phyloP scores from a whole-genome alignment of 2,888 invertebrate species.

The Drosophila anomalata region DNA sequence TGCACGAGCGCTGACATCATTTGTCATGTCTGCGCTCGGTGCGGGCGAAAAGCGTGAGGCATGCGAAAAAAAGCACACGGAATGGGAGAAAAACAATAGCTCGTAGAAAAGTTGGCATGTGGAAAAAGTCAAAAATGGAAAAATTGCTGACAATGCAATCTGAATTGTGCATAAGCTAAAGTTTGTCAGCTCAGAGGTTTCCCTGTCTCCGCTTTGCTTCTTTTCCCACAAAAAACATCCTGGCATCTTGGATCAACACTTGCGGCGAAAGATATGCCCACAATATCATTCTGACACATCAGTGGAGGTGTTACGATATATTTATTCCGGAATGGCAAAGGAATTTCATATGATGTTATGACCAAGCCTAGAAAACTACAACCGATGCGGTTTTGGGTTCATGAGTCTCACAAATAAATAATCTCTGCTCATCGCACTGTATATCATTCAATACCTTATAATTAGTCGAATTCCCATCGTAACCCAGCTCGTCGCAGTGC shows the following conservation, averaged over 20 bases:
- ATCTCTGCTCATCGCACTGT: neutral
- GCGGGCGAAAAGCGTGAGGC: constrained; percentile 33
- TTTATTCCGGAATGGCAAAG: neutral
- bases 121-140: constrained; percentile 65
- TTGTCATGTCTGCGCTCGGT: constrained; percentile 62
- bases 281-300: constrained; percentile 34
- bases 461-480: neutral
- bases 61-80: constrained; percentile 36
- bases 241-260: constrained; percentile 51
- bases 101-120: constrained; percentile 63
- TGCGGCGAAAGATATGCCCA: constrained; percentile 24
- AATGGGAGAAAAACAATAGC: constrained; percentile 48
- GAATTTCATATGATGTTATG: neutral
- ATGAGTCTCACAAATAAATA: neutral
- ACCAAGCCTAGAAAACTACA: neutral
- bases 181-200: constrained; percentile 43
- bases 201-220: neutral
- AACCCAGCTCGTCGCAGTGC: neutral
- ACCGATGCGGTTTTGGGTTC: neutral
- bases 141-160: constrained; percentile 67
- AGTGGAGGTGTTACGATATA: constrained; percentile 30
- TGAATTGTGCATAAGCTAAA: constrained; percentile 68
- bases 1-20: constrained; percentile 63
- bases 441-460: neutral
- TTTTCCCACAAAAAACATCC: constrained; percentile 12